Conservation (phyloP, 2,113 vertebrate genomes). For the Sturnira hondurensis region DNA sequence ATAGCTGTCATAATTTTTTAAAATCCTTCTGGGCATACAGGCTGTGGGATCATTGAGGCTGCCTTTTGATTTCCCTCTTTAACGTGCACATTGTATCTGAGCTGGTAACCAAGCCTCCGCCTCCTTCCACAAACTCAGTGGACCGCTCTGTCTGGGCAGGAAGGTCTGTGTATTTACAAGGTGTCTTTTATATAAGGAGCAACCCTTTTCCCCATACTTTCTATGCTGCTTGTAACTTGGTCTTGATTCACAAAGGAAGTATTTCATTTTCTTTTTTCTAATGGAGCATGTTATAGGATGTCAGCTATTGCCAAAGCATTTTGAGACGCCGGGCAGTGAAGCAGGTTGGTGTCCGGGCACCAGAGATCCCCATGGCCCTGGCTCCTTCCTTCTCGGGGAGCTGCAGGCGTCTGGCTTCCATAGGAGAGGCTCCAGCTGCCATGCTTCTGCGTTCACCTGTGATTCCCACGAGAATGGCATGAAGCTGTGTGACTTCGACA, state of each 20-base stretch:
- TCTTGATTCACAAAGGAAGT: background rate
- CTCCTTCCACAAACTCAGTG: background rate
- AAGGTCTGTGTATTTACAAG: background rate
- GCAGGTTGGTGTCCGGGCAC: background rate
- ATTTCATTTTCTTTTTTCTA: background rate
- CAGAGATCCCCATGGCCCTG: background rate
- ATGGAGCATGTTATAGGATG: background rate
- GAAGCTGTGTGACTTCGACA: background rate
- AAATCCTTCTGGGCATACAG: background rate
- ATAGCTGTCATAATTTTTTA: background rate
- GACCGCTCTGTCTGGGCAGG: background rate
- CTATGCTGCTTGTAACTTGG: background rate
- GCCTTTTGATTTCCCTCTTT: background rate
- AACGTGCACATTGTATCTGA: background rate
- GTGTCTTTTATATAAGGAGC: background rate
- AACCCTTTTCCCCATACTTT: background rate
- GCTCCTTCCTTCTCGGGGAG: background rate
- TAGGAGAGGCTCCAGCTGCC: background rate
- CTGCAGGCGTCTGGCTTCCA: background rate
- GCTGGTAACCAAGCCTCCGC: background rate
- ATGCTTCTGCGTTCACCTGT: background rate
- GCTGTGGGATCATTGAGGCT: background rate
- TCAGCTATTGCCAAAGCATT: background rate
- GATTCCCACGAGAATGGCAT: background rate
- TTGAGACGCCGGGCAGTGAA: background rate